Conservation (phyloP, 2,888 invertebrate genomes). For the Eilema caniola region DNA sequence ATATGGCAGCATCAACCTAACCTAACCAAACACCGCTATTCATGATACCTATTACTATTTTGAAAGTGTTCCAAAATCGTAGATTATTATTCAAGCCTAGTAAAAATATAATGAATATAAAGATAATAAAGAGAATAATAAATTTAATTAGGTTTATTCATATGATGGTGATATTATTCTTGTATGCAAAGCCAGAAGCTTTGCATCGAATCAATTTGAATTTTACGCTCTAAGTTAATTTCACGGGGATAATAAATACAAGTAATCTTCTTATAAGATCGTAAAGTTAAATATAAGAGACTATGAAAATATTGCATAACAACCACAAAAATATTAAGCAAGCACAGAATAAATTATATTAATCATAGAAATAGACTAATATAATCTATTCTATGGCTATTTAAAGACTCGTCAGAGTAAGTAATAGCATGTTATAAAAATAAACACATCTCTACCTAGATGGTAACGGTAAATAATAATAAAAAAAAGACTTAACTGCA, state of each 20-base stretch:
- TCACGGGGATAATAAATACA: not conserved
- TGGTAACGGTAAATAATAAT: not conserved
- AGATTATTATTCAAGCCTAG: not conserved
- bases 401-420: not conserved
- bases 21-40: too few species aligned
- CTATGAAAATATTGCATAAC: constrained; percentile 1
- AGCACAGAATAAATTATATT: too few species aligned
- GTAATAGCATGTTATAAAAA: not conserved
- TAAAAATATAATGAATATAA: too few species aligned
- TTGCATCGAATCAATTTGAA: not conserved
- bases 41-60: not conserved
- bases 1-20: too few species aligned
- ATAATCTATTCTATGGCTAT: too few species aligned
- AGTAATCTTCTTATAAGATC: not conserved
- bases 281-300: not conserved
- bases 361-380: too few species aligned
- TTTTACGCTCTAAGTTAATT: not conserved
- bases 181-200: not conserved
- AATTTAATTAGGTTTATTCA: not conserved
- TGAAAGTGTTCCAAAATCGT: not conserved
- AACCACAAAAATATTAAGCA: not conserved
- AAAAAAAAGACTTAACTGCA: not conserved
- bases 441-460: not conserved
- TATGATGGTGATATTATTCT: not conserved
- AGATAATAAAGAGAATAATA: too few species aligned